Evolutionary conservation across 2,888 invertebrate genomes (phyloP).

Genomic region (Macrophya alboannulata): DNA sequence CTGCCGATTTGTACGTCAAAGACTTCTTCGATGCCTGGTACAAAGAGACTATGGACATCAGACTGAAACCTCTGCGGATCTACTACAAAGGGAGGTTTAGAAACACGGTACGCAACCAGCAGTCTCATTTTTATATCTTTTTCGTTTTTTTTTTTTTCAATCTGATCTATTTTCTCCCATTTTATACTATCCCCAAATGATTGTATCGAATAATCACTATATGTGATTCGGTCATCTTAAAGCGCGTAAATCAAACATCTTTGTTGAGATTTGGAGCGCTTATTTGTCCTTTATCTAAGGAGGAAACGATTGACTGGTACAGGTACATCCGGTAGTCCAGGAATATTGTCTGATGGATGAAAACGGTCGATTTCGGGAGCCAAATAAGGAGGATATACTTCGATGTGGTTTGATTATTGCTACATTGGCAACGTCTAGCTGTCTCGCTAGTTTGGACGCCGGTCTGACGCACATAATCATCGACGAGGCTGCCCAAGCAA

Average conservation of each 20-base stretch:
- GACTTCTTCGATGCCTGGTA: slow-evolving; percentile 92
- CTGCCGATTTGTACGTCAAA: slow-evolving; percentile 92
- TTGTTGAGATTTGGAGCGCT: slow-evolving; percentile 1
- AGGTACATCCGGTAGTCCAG: slow-evolving; percentile 74
- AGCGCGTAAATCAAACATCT: slow-evolving; percentile 5
- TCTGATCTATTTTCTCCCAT: not conserved
- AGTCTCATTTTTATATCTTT: slow-evolving; percentile 70
- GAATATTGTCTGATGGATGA: slow-evolving; percentile 88
- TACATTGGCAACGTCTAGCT: slow-evolving; percentile 90
- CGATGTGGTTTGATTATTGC: slow-evolving; percentile 89
- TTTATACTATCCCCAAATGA: not conserved
- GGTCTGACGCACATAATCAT: slow-evolving; percentile 91
- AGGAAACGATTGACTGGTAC: slow-evolving; percentile 52
- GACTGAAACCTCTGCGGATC: slow-evolving; percentile 86
- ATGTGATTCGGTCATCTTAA: not conserved
- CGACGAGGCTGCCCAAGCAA: slow-evolving; percentile 94
- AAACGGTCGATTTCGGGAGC: slow-evolving; percentile 85
- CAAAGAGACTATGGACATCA: slow-evolving; percentile 85
- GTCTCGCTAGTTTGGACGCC: slow-evolving; percentile 86
- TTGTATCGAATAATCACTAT: not conserved
- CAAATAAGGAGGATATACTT: slow-evolving; percentile 87
- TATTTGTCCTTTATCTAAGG: slow-evolving; percentile 39
- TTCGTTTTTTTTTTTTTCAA: not conserved
- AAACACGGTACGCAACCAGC: slow-evolving; percentile 88
- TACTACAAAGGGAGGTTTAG: slow-evolving; percentile 91